phyloP scores from a whole-genome alignment of 2,113 vertebrate species.

The Baryphthengus martii region DNA sequence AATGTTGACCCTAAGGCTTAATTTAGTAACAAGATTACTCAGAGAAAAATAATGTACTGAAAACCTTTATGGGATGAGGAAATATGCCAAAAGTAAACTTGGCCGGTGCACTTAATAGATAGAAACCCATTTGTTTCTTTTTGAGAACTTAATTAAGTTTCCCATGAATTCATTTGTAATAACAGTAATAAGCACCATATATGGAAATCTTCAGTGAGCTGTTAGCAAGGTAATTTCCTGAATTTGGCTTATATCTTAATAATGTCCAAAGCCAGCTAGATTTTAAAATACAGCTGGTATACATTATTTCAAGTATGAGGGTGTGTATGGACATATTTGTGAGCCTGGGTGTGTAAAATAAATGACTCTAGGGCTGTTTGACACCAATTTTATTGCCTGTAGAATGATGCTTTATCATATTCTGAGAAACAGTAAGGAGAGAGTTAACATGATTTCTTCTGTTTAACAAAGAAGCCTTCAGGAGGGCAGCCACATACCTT shows the following conservation, averaged over 20 bases:
- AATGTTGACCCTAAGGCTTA: neutral
- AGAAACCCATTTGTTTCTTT: slow-evolving; percentile 51
- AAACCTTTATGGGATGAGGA: slow-evolving; percentile 25
- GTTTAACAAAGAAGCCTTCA: neutral
- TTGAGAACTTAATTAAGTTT: slow-evolving; percentile 59
- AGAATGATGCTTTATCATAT: neutral
- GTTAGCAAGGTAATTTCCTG: slow-evolving; percentile 53
- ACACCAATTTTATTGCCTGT: neutral
- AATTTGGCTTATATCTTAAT: slow-evolving; percentile 21
- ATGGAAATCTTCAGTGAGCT: slow-evolving; percentile 28
- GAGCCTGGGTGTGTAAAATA: neutral
- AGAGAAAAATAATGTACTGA: slow-evolving; percentile 23
- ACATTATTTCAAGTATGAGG: neutral
- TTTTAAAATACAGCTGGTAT: slow-evolving; percentile 46
- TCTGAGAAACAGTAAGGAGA: neutral
- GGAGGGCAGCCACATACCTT: neutral
- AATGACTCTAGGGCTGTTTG: neutral
- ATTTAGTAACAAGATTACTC: slow-evolving; percentile 50
- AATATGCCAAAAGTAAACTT: slow-evolving; percentile 46
- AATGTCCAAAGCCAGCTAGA: slow-evolving; percentile 18
- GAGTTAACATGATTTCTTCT: neutral
- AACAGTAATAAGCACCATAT: slow-evolving; percentile 40
- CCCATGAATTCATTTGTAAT: slow-evolving; percentile 57
- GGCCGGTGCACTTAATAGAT: slow-evolving; percentile 13
- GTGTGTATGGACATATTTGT: neutral